A percentile compares a stretch with the other conserved stretches of the same genome.
Conservation (phyloP, 2,888 invertebrate genomes). For the Drosophila neutralis region DNA sequence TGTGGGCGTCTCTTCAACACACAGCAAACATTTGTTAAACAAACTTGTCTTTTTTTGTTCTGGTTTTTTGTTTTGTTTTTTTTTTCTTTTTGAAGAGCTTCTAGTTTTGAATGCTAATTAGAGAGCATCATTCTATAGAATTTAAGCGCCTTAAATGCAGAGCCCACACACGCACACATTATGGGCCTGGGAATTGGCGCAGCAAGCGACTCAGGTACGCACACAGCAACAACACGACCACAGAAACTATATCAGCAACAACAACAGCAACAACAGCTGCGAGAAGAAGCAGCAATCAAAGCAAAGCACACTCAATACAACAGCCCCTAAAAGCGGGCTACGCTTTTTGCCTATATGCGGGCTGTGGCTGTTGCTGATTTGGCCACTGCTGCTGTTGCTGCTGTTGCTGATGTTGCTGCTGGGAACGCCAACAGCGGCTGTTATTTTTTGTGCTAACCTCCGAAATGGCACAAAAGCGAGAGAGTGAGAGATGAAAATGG, state of each 20-base stretch:
- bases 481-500: slow-evolving; percentile 16
- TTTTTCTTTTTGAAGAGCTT: slow-evolving; percentile 20
- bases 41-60: slow-evolving; percentile 32
- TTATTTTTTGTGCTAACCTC: slow-evolving; percentile 39
- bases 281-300: slow-evolving; percentile 55
- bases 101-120: slow-evolving; percentile 71
- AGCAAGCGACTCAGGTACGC: slow-evolving; percentile 74
- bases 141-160: slow-evolving; percentile 71
- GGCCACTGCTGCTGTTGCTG: slow-evolving; percentile 38
- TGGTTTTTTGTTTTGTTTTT: slow-evolving; percentile 14
- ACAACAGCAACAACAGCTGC: slow-evolving; percentile 30
- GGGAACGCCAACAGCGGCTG: slow-evolving; percentile 61
- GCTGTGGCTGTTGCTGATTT: slow-evolving; percentile 35
- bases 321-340: slow-evolving; percentile 62
- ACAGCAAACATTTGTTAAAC: slow-evolving; percentile 58
- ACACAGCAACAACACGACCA: slow-evolving; percentile 40
- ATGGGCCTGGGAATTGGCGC: slow-evolving; percentile 62
- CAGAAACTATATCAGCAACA: slow-evolving; percentile 28
- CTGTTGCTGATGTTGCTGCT: slow-evolving; percentile 45
- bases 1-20: slow-evolving; percentile 49
- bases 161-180: slow-evolving; percentile 15
- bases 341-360: slow-evolving; percentile 60
- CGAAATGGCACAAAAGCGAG: slow-evolving; percentile 2
- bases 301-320: slow-evolving; percentile 40
- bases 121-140: slow-evolving; percentile 38